Percentiles rank a stretch among this genome's conserved stretches.
These are phyloP conservation scores for Indicator maculatus DNA, from an alignment of 2,113 vertebrate species.

Conservation along the genomic window DNA sequence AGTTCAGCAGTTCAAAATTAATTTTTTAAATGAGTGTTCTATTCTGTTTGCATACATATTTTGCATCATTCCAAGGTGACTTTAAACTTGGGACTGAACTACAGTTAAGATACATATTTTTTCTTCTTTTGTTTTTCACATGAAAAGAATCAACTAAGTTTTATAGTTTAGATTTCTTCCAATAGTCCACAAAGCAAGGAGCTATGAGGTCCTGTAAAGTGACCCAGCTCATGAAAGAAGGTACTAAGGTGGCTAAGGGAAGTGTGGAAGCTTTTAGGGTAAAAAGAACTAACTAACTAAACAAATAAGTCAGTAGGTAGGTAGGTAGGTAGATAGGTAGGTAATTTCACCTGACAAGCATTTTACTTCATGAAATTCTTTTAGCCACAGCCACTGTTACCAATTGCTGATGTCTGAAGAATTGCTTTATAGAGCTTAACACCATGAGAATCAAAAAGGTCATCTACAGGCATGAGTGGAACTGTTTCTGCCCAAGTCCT, in stretches of 20 bases:
- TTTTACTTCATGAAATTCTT: not conserved
- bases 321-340: not conserved
- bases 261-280: not conserved
- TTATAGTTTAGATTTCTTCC: not conserved
- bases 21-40: not conserved
- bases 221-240: not conserved
- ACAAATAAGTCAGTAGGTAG: no score
- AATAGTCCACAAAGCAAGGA: not conserved
- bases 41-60: not conserved
- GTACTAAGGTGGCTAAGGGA: not conserved
- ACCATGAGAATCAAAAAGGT: not conserved
- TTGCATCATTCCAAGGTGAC: not conserved
- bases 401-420: not conserved
- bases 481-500: not conserved
- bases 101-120: not conserved
- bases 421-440: not conserved
- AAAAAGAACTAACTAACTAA: no score
- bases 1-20: not conserved
- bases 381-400: not conserved
- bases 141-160: not conserved
- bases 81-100: not conserved
- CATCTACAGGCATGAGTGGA: not conserved
- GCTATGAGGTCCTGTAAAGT: not conserved
- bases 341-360: not conserved
- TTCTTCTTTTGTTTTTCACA: not conserved